phyloP scores from a whole-genome alignment of 2,888 invertebrate genomes.

The Coremacera marginata region DNA sequence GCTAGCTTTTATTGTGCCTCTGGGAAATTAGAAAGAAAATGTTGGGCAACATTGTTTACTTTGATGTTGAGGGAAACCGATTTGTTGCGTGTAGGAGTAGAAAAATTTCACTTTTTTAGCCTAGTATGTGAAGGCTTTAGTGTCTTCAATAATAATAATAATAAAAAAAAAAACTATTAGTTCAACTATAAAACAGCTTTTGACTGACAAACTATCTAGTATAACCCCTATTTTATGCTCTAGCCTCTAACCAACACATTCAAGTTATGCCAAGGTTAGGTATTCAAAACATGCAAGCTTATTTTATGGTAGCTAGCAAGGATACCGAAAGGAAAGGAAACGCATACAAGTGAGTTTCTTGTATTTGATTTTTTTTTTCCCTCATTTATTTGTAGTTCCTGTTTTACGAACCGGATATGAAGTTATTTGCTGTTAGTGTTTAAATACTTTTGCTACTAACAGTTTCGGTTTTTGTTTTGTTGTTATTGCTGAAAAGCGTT shows the following conservation, averaged over 20 bases:
- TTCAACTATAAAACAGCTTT: no score
- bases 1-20: no score
- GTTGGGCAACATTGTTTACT: no score
- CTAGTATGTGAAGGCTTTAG: no score
- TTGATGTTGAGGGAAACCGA: no score
- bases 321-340: background rate
- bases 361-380: background rate
- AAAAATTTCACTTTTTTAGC: no score
- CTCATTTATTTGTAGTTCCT: background rate
- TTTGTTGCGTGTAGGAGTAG: no score
- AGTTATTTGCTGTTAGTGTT: background rate
- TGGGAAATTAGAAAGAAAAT: no score
- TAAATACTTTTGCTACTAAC: background rate
- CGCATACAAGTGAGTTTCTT: background rate
- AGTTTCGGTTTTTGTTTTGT: background rate
- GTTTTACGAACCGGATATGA: background rate
- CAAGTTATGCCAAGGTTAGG: background rate
- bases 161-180: no score
- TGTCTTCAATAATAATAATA: no score
- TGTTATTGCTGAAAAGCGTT: background rate
- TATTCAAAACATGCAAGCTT: slow-evolving; percentile 4
- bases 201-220: no score
- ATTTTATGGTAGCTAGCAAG: background rate
- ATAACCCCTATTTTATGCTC: background rate
- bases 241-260: background rate